Percentiles rank a stretch among this genome's conserved stretches.
These are phyloP conservation scores for Drosophila tristis DNA, from an alignment of 1,140 invertebrate species.

Conservation along the genomic window DNA sequence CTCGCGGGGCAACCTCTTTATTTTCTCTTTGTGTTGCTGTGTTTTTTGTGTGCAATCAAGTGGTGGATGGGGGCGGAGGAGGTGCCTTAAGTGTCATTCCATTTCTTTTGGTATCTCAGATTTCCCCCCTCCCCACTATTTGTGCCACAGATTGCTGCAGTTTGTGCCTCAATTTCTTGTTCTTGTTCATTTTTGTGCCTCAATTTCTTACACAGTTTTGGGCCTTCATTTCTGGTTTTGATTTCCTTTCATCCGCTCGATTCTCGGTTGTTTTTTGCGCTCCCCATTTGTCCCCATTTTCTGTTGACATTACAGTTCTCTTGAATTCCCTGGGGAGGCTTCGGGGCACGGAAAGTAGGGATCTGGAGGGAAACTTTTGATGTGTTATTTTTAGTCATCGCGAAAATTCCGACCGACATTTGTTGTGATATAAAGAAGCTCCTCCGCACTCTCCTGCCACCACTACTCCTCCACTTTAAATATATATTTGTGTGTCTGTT, in stretches of 20 bases:
- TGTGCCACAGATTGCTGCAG: constrained; percentile 50
- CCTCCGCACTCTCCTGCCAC: not conserved
- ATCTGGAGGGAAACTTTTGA: constrained; percentile 10
- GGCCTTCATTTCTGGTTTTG: constrained; percentile 25
- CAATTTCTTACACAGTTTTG: constrained; percentile 29
- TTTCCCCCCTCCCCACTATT: constrained; percentile 3
- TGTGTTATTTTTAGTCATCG: constrained; percentile 68
- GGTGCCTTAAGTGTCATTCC: constrained; percentile 45
- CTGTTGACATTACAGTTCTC: constrained; percentile 58
- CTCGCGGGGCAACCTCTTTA: constrained; percentile 17
- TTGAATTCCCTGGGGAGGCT: constrained; percentile 39
- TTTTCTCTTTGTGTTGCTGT: not conserved
- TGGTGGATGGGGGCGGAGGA: not conserved
- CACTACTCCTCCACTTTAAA: not conserved
- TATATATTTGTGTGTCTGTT: constrained; percentile 13
- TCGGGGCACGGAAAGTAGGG: not conserved
- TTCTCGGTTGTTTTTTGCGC: constrained; percentile 5
- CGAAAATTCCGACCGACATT: constrained; percentile 26
- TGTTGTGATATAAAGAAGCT: too few relatives aligned
- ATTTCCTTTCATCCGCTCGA: constrained; percentile 54
- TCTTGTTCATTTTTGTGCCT: constrained; percentile 10
- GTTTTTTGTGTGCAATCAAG: constrained; percentile 38
- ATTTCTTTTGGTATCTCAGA: constrained; percentile 17
- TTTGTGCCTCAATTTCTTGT: constrained; percentile 10
- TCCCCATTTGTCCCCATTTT: constrained; percentile 31